Percentiles rank a stretch among this genome's conserved stretches.
phyloP scores from a whole-genome alignment of 2,113 vertebrate species.

The Dromiciops gliroides region DNA sequence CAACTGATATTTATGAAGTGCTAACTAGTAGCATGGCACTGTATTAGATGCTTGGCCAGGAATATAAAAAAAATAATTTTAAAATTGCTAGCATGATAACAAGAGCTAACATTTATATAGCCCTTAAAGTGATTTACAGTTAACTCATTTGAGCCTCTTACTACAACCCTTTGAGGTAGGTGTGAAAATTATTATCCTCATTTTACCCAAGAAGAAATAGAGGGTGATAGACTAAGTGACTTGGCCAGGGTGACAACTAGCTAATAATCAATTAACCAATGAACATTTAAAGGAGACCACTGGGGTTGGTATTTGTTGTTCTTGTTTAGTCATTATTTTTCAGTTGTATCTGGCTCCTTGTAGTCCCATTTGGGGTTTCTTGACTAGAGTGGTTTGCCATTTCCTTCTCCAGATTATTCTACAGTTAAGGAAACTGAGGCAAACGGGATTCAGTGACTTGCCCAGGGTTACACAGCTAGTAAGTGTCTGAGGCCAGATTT shows the following conservation, averaged over 20 bases:
- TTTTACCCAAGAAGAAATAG: not conserved
- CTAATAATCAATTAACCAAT: not conserved
- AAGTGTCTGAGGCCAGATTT: not conserved
- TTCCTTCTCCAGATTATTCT: not conserved
- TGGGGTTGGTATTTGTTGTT: not conserved
- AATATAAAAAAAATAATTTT: not conserved
- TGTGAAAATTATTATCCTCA: not conserved
- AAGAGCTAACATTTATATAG: not conserved
- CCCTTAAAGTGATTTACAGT: not conserved
- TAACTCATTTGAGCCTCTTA: not conserved
- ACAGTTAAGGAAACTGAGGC: not conserved
- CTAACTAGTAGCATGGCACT: not conserved
- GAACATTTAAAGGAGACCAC: not conserved
- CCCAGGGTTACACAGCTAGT: not conserved
- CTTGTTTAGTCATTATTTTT: not conserved
- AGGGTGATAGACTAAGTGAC: not conserved
- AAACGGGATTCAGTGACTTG: not conserved
- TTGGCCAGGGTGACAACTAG: not conserved
- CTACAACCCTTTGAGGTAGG: not conserved
- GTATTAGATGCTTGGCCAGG: not conserved
- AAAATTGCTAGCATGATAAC: not conserved
- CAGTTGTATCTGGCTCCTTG: not conserved
- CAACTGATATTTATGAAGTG: not conserved
- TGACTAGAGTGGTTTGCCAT: not conserved
- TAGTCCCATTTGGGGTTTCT: not conserved